Base-by-base conservation (phyloP, 2,888 invertebrate genomes). In the Scelioninae gen. 1 region DNA sequence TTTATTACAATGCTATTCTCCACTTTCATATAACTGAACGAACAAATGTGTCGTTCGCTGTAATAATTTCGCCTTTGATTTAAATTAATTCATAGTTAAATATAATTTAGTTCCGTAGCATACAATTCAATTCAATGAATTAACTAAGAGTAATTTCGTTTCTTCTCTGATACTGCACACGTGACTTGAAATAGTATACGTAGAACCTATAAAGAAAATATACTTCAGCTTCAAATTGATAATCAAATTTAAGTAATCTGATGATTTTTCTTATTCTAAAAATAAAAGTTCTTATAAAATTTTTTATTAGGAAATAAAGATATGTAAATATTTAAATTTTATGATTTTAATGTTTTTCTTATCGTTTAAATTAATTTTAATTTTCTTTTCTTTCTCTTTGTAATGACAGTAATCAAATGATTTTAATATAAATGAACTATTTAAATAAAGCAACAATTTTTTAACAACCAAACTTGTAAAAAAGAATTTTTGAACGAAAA, bases 1-100 rank as follows among this genome's bases (percentile, higher is more conserved):
- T 71, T 71, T 68, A 68, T 55, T 43, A 31, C 68, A 34, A 9
- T 34, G 16, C 34, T 15, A 11, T 10, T 8, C 29, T 13, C 45
- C 47, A 29, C 6, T 49, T 49, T 13, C 40, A 4, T 13, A 1
- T 29, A 16, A 5, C n/a, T 23, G 13, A 60, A 60, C 13, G 31
- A 47, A 15, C 9, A 63, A 60, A 13, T 51, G 58, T 13, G 29
- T 40, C 10, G 16, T 38, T 16, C 38, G 34, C 11, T 10, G 51
- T 51, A n/a, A 43, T 43, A 43, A 43, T 43, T 43, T n/a, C 43
- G 5, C 10, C n/a, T 43, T 23, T 51, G 32, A 51, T 51, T 65
- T 32, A 15, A 29, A 47, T 40, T 58, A 40, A 58, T 11, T 40
- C 31, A 53, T 31, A 29, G 7, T 53, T 11, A 31, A 29, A 31